Percentiles rank a stretch among this genome's conserved stretches.
Evolutionary conservation across 2,888 invertebrate species (phyloP).

Genomic region (Sipha maydis): DNA sequence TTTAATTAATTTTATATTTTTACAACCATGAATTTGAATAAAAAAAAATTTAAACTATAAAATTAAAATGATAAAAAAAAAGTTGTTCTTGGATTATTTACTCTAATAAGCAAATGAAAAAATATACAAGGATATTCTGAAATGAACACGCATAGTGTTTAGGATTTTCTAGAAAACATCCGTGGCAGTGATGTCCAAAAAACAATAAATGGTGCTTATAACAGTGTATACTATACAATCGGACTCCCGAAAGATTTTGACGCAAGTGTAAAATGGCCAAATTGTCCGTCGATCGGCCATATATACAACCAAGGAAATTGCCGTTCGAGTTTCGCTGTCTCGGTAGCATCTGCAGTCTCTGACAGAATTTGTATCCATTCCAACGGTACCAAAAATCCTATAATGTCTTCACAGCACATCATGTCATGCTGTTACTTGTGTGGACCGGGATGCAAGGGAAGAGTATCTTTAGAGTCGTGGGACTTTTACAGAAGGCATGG

Average conservation of each 20-base stretch:
- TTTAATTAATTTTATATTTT: no score
- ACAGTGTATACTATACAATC: background rate
- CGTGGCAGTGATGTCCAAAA: no score
- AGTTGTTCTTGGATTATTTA: no score
- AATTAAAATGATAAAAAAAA: no score
- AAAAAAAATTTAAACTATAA: no score
- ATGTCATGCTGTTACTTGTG: constrained; percentile 63
- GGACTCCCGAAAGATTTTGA: constrained; percentile 72
- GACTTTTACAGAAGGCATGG: constrained; percentile 60
- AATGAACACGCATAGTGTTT: no score
- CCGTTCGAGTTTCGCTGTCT: constrained; percentile 77
- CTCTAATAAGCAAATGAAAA: no score
- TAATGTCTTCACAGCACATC: constrained; percentile 62
- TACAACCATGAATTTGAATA: no score
- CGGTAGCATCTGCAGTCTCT: constrained; percentile 58
- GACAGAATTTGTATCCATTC: constrained; percentile 63
- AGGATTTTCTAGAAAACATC: no score
- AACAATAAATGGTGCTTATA: background rate
- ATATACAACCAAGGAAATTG: constrained; percentile 88
- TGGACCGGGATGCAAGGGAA: constrained; percentile 61
- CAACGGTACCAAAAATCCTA: constrained; percentile 48
- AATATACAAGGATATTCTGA: no score
- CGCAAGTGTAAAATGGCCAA: constrained; percentile 80
- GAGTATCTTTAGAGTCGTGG: constrained; percentile 60
- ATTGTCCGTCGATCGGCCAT: constrained; percentile 84